Evolutionary conservation across 2,113 vertebrate species (phyloP).

Genomic region (Xiphorhynchus elegans): DNA sequence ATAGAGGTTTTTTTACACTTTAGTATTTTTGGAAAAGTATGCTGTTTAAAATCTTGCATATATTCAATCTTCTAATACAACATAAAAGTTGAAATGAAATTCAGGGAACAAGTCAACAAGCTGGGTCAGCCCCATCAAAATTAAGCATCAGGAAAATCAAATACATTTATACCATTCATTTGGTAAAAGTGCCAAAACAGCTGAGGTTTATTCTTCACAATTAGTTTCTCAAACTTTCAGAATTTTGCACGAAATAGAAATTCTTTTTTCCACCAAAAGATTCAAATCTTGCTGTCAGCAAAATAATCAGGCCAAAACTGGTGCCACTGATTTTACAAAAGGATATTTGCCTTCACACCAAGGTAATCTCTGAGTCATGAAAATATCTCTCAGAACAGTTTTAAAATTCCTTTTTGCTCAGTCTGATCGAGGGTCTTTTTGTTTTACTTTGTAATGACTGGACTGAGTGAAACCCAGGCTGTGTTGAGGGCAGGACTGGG

Average conservation of each 20-base stretch:
- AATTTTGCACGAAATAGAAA: neutral
- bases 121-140: neutral
- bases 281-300: neutral
- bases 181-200: neutral
- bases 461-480: neutral
- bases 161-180: neutral
- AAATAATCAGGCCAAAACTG: neutral
- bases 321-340: neutral
- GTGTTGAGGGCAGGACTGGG: neutral
- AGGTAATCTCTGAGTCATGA: neutral
- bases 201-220: neutral
- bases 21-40: neutral
- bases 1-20: neutral
- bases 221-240: neutral
- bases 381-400: neutral
- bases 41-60: neutral
- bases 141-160: neutral
- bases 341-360: neutral
- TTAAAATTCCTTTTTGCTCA: neutral
- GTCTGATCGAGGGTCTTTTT: neutral
- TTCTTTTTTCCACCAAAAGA: neutral
- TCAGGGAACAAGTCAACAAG: neutral
- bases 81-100: neutral
- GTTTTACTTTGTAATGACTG: neutral
- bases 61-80: neutral